Base-by-base conservation (phyloP, 2,113 vertebrate genomes). In the Carassius carassius region DNA sequence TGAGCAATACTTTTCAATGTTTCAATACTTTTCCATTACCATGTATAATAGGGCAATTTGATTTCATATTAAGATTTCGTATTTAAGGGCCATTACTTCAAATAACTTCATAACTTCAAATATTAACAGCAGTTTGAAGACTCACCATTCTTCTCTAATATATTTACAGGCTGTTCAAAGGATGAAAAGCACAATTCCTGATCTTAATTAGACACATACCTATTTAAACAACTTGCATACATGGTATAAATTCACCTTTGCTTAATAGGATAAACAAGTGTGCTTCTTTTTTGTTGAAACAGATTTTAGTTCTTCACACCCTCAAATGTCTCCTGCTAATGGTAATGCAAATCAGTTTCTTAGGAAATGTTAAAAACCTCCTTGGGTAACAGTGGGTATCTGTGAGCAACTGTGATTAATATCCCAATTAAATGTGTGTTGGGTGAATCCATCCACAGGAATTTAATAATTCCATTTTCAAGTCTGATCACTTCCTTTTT, bases 381-480 rank as follows among this genome's bases (percentile, higher is more conserved):
- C 10, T 70, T 13, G 44, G 80, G 17, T 54, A 82, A 32, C 7
- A 65, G 58, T 80, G 47, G 44, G 63, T 81, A 41, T 67, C 78
- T n/a, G 63, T 32, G 62, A 54, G 23, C 32, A 67, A 54, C 79
- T 81, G 79, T 81, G 80, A 82, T 82, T 70, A 82, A 82, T 70
- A 65, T 82, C 65, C 47, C 63, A 54, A 70, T 82, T 82, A 82
- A 82, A 82, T 54, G 63, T 16, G 63, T 56, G 80, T 69, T 54
- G 25, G 65, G 47, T 54, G 65, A 82, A 70, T 70, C 80, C 56
- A 47, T 70, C 78, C 58, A 29, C 60, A 0, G 3, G 47, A 82
- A 56, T 82, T 69, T 51, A 81, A 81, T 69, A 63, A 81, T 44
- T 35, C 44, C 25, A 41, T 81, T 81, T 81, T 17, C 23, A 35